These are phyloP conservation scores for Machaerirhynchus nigripectus DNA, from an alignment of 2,113 vertebrate species.

Conservation along the genomic window DNA sequence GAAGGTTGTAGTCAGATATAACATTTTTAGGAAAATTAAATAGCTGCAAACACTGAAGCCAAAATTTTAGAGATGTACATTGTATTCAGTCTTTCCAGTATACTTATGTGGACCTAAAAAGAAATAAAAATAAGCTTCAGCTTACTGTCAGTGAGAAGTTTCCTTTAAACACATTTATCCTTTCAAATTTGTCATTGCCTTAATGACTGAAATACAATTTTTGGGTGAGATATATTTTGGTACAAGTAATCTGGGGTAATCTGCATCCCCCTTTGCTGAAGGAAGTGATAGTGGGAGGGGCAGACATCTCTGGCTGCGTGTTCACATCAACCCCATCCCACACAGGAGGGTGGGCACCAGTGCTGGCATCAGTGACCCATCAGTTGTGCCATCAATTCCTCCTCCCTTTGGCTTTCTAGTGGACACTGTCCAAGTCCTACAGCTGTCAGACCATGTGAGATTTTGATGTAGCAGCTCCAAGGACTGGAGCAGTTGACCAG, in stretches of 20 bases:
- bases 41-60: not conserved
- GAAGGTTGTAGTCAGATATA: not conserved
- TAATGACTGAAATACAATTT: not conserved
- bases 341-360: rapidly evolving
- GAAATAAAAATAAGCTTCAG: not conserved
- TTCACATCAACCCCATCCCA: not conserved
- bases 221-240: not conserved
- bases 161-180: not conserved
- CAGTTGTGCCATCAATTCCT: not conserved
- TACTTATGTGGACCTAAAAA: not conserved
- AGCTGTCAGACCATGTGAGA: not conserved
- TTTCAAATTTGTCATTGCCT: not conserved
- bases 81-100: not conserved
- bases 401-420: not conserved
- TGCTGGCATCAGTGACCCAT: rapidly evolving
- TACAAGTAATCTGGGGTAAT: not conserved
- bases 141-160: not conserved
- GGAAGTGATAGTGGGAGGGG: not conserved
- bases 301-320: not conserved
- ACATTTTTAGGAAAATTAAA: not conserved
- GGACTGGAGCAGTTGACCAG: not conserved
- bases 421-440: too few species aligned
- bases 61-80: not conserved
- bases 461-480: not conserved
- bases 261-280: not conserved